A percentile compares a stretch with the other conserved stretches of the same genome.
These are phyloP conservation scores for Nothobranchius kuhntae DNA, from an alignment of 2,113 vertebrate species.

Conservation along the genomic window DNA sequence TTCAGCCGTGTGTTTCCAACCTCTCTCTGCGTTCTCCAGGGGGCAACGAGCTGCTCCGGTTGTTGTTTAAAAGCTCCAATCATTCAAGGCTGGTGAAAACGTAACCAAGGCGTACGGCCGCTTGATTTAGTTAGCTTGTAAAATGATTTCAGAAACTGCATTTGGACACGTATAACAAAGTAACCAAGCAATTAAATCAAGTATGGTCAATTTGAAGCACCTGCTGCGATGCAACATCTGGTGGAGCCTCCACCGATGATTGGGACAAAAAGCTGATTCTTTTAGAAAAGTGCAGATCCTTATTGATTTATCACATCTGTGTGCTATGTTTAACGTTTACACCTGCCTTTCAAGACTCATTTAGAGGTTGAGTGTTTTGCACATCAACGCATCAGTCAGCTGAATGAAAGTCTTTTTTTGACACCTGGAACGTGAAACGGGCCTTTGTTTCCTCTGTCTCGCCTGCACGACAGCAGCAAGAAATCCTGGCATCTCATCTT, in stretches of 20 bases:
- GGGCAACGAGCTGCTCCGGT: conserved; percentile 48
- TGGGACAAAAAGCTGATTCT: not conserved
- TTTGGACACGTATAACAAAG: conserved; percentile 74
- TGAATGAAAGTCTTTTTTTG: conserved; percentile 20
- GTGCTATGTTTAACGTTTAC: conserved; percentile 7
- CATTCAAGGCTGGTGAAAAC: conserved; percentile 56
- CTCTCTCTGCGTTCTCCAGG: conserved; percentile 49
- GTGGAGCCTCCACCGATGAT: conserved; percentile 27
- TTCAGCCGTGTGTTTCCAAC: conserved; percentile 45
- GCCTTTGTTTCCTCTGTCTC: conserved; percentile 35
- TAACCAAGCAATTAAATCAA: conserved; percentile 70
- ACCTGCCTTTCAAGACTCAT: conserved; percentile 10
- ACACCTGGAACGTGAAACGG: conserved; percentile 55
- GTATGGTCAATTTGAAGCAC: conserved; percentile 71
- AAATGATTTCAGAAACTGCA: conserved; percentile 69
- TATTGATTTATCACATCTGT: not conserved
- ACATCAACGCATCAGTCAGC: conserved; percentile 16
- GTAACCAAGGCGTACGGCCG: conserved; percentile 69
- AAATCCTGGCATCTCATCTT: conserved; percentile 27
- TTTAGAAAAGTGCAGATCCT: not conserved
- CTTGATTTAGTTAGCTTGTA: conserved; percentile 76
- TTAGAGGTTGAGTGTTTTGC: conserved; percentile 27
- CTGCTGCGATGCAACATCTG: conserved; percentile 75
- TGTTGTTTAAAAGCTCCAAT: conserved; percentile 69
- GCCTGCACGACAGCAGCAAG: conserved; percentile 37